Evolutionary conservation across 2,113 vertebrate genomes (phyloP).

Genomic region (Craseonycteris thonglongyai): DNA sequence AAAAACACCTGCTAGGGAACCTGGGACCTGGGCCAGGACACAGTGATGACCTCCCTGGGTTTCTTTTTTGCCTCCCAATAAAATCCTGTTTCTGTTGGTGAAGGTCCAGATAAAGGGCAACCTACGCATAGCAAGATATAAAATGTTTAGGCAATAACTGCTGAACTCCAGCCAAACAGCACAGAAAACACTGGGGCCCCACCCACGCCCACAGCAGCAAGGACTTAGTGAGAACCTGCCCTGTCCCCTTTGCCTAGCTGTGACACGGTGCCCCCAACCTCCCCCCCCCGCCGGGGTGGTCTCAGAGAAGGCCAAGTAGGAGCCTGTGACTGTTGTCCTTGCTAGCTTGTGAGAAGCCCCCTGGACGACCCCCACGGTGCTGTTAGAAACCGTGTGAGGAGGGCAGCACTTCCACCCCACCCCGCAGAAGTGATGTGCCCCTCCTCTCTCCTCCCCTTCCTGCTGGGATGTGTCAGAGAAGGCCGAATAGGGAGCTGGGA

Average conservation of each 20-base stretch:
- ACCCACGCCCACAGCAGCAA: not conserved
- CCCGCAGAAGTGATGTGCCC: no score
- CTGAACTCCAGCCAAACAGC: not conserved
- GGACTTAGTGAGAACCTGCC: not conserved
- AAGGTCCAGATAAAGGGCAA: not conserved
- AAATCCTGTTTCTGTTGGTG: not conserved
- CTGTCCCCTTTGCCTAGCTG: not conserved
- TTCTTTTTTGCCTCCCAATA: not conserved
- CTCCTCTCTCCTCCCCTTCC: not conserved
- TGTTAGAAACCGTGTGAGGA: not conserved
- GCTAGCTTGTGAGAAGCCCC: not conserved
- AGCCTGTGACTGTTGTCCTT: not conserved
- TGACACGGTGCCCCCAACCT: no score
- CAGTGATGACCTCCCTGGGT: not conserved
- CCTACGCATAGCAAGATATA: not conserved
- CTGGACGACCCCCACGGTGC: rapidly evolving
- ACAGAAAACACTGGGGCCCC: not conserved
- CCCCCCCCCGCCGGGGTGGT: rapidly evolving
- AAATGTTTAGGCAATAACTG: not conserved
- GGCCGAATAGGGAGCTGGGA: not conserved
- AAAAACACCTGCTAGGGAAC: not conserved
- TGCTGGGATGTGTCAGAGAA: not conserved
- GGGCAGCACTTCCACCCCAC: not conserved
- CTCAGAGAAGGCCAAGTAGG: not conserved
- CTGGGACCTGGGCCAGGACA: not conserved